Base-by-base conservation (phyloP, 2,888 invertebrate genomes). In the Drosophila koepferae region DNA sequence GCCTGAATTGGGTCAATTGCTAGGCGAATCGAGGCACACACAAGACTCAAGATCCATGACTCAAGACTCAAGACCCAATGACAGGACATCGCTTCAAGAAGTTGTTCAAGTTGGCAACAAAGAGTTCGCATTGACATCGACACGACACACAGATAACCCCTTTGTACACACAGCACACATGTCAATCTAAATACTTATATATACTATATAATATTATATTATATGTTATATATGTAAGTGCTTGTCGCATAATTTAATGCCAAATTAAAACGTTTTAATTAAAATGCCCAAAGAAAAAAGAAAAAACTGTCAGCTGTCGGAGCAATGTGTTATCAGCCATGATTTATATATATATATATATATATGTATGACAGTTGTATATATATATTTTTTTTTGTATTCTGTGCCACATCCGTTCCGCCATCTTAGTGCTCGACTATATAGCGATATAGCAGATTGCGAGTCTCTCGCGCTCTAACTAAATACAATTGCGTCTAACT, bases 181-280 rank as follows among this genome's bases (percentile, higher is more conserved):
- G 40, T 54, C 55, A 14, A 12, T 10, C 36, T 4, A 7, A 16
- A 40, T 40, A 7, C 10, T 3, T 43, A 18, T 18, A 8, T n/a
- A 43, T 18, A 12, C n/a, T 34, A 43, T 56, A 56, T 34, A 18
- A n/a, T 41, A 12, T 43, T 43, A 46, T 54, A 65, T n/a, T 44
- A 44, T 23, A 7, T 55, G 10, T 34, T 31, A 43, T 55, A 54
- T 63, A 18, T 43, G 58, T 44, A 43, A 59, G 41, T 48, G 8
- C 41, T 23, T 34, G 46, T 64, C 51, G 54, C 46, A 72, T 41
- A 84, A 86, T 86, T 88, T 77, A 75, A 90, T 81, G 86, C 81
- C 81, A 90, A 90, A 87, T 90, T 80, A 55, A 84, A 87, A 84
- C 71, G 68, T 73, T 69, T 87, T 89, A 89, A 89, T 85, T 89